phyloP scores from a whole-genome alignment of 2,113 vertebrate species.

The Ageneiosus marmoratus region DNA sequence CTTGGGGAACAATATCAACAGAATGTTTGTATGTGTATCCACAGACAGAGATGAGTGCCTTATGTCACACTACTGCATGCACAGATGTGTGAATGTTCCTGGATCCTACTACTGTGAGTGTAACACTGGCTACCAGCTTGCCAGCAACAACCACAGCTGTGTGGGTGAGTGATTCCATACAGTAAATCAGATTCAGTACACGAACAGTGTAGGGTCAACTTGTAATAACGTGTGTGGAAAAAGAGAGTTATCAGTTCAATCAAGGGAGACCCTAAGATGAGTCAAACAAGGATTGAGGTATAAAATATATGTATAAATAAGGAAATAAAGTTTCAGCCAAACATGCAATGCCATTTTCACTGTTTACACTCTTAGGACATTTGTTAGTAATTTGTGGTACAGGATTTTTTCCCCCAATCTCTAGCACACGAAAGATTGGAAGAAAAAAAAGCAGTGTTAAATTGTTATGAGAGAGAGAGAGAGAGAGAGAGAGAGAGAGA shows the following conservation, averaged over 20 bases:
- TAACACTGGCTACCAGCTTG: conserved; percentile 86
- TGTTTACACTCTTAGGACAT: conserved; percentile 23
- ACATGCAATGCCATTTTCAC: not conserved
- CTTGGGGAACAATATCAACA: not conserved
- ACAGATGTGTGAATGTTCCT: conserved; percentile 88
- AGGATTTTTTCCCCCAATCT: not conserved
- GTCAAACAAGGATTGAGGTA: not conserved
- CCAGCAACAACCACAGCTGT: conserved; percentile 93
- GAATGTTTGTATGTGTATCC: conserved; percentile 34
- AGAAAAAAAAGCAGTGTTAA: conserved; percentile 23
- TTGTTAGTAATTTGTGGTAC: conserved; percentile 6
- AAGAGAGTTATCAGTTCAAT: not conserved
- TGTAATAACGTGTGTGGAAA: not conserved
- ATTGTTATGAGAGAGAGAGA: not conserved
- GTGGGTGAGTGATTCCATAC: conserved; percentile 79
- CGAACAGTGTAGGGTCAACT: not conserved
- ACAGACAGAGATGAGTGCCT: conserved; percentile 90
- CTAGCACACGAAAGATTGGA: not conserved
- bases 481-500: not conserved
- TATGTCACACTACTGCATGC: conserved; percentile 86
- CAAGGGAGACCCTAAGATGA: not conserved
- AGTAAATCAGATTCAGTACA: not conserved
- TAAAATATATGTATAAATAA: not conserved
- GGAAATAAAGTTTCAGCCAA: not conserved
- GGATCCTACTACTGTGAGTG: conserved; percentile 95